Evolutionary conservation across 2,113 vertebrate species (phyloP).

Genomic region (Lophotis ruficrista): DNA sequence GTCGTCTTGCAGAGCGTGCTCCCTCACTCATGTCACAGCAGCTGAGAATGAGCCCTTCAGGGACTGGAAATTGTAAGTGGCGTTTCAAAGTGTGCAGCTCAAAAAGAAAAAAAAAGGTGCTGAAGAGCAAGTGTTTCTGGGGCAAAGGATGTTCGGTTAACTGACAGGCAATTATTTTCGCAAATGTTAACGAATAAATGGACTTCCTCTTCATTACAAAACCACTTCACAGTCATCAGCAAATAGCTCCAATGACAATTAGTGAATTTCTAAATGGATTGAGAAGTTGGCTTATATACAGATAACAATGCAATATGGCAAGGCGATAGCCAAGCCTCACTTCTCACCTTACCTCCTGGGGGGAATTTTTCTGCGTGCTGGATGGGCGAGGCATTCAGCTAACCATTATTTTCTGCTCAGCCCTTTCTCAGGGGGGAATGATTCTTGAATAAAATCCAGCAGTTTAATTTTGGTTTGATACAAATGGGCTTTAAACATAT

Average conservation of each 20-base stretch:
- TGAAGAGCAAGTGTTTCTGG: conserved; percentile 38
- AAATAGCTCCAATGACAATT: conserved; percentile 50
- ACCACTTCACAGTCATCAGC: conserved; percentile 38
- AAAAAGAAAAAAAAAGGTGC: background rate
- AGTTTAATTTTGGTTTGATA: conserved; percentile 42
- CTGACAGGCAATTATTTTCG: conserved; percentile 51
- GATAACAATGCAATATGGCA: background rate
- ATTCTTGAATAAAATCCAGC: conserved; percentile 17
- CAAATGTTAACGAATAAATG: conserved; percentile 54
- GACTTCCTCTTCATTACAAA: conserved; percentile 55
- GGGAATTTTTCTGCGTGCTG: background rate
- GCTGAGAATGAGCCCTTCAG: conserved; percentile 27
- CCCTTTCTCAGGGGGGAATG: background rate
- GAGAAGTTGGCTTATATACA: background rate
- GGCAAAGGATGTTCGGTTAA: conserved; percentile 8
- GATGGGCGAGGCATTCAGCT: background rate
- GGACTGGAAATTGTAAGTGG: conserved; percentile 1
- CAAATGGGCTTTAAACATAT: conserved; percentile 12
- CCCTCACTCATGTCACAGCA: background rate
- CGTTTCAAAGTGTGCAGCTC: background rate
- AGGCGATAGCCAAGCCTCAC: background rate
- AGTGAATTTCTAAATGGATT: conserved; percentile 34
- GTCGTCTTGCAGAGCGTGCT: background rate
- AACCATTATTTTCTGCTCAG: conserved; percentile 8
- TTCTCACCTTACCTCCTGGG: background rate